These are phyloP conservation scores for Falco novaeseelandiae DNA, from an alignment of 2,797 vertebrate species.

Conservation along the genomic window DNA sequence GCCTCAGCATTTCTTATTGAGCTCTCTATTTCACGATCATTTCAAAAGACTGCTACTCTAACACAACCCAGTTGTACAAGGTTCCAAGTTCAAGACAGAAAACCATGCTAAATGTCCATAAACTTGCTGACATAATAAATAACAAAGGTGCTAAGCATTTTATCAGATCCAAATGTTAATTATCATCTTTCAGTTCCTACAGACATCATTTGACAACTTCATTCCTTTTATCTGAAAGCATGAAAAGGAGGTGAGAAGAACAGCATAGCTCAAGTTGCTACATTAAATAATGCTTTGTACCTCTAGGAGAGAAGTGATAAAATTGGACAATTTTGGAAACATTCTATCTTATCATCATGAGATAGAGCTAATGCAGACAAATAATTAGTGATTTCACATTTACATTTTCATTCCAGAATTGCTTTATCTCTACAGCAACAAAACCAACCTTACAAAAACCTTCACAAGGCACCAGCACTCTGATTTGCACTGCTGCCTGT, in stretches of 20 bases:
- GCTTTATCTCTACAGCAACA: background rate
- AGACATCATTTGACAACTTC: background rate
- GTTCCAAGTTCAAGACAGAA: background rate
- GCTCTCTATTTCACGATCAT: background rate
- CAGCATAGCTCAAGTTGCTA: background rate
- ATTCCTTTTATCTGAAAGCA: background rate
- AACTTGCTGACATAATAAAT: background rate
- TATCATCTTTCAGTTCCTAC: background rate
- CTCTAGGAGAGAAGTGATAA: background rate
- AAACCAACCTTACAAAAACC: background rate
- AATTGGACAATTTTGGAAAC: background rate
- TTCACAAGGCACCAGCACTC: background rate
- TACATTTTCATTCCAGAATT: background rate
- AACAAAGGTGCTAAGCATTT: background rate
- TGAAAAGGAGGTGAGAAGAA: background rate
- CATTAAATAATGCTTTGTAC: background rate
- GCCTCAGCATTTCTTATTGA: background rate
- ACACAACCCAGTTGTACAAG: background rate
- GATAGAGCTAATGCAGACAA: background rate
- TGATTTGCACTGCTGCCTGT: background rate
- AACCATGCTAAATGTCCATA: background rate
- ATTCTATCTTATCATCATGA: background rate
- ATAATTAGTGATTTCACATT: background rate
- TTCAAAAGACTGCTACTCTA: background rate
- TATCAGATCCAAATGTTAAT: background rate